These are phyloP conservation scores for Gorsachius goisagi DNA, from an alignment of 2,113 vertebrate genomes.

Conservation along the genomic window DNA sequence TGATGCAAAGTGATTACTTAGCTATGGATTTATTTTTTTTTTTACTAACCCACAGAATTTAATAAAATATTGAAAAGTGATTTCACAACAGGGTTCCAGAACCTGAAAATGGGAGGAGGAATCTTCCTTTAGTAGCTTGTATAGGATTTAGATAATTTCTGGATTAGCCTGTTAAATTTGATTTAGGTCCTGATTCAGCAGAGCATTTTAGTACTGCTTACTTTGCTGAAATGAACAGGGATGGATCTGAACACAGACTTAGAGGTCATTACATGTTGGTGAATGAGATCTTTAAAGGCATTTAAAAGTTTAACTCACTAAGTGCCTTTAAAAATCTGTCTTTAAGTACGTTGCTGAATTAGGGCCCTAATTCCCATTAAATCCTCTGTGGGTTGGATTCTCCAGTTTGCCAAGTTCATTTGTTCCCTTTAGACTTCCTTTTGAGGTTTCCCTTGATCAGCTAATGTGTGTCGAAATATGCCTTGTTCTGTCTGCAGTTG, in stretches of 20 bases:
- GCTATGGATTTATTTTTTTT: neutral
- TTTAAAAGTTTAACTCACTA: constrained; percentile 23
- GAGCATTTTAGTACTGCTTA: neutral
- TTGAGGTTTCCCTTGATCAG: constrained; percentile 46
- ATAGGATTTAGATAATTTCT: constrained; percentile 9
- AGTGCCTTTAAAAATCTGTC: constrained; percentile 13
- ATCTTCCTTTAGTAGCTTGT: neutral
- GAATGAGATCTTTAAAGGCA: constrained; percentile 9
- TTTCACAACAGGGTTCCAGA: neutral
- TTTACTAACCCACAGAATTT: neutral
- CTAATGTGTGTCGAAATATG: constrained; percentile 27
- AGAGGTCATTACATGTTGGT: neutral
- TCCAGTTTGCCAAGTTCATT: constrained; percentile 45
- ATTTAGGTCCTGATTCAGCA: constrained; percentile 20
- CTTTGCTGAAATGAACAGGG: neutral
- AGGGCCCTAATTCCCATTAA: neutral
- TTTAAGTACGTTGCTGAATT: constrained; percentile 17
- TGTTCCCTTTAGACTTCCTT: constrained; percentile 16
- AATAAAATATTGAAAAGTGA: neutral
- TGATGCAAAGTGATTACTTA: neutral
- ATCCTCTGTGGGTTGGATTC: constrained; percentile 4
- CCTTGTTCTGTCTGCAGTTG: constrained; percentile 14
- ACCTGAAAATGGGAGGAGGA: neutral
- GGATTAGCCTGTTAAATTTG: constrained; percentile 17
- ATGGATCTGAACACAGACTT: neutral